Evolutionary conservation across 2,888 invertebrate species (phyloP), one percentile per base, ranked within the genome.

Genomic region (Mythimna lalbum): DNA sequence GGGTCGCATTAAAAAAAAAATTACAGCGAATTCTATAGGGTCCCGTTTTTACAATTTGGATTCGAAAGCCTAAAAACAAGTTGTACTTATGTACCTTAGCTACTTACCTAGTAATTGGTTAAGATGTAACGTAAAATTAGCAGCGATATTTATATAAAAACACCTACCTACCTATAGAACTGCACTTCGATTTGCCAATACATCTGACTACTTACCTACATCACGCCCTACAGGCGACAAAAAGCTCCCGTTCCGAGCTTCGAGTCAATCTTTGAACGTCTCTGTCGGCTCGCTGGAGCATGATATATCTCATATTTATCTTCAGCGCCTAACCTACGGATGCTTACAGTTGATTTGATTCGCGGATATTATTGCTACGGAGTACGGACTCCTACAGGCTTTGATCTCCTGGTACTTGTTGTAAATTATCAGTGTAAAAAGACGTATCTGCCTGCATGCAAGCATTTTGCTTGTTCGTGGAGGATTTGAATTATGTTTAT

Each of bases 351-450:
- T 50, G 71, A 77, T 73, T 66, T 66, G 57, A 72, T 73, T 73
- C 64, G 63, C 66, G 60, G 57, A 68, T 69, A 77, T 81, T 71
- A 80, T 81, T 71, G 68, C 69, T 65, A 52, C 63, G 59, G 60
- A 50, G 62, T 65, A 9, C 23, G 49, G 70, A 61, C 70, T 50
- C 69, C 65, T 76, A 43, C 53, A 43, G 75, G 77, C 77, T 86
- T 76, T 85, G 80, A 76, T 84, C 59, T 71, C 85, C 84, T 81
- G 64, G 86, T 85, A 81, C 71, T 73, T 78, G 74, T 81, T 81
- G 78, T 73, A 83, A 82, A 71, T 81, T 80, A 69, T 52, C 71
- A 63, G 60, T 71, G 77, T 78, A 81, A 81, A 73, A 73, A 75
- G 77, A 53, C 76, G 76, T 76, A 75, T 70, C 76, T 75, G 73